A percentile compares a stretch with the other conserved stretches of the same genome.
phyloP scores from a whole-genome alignment of 2,113 vertebrate genomes.

The Lepus europaeus region DNA sequence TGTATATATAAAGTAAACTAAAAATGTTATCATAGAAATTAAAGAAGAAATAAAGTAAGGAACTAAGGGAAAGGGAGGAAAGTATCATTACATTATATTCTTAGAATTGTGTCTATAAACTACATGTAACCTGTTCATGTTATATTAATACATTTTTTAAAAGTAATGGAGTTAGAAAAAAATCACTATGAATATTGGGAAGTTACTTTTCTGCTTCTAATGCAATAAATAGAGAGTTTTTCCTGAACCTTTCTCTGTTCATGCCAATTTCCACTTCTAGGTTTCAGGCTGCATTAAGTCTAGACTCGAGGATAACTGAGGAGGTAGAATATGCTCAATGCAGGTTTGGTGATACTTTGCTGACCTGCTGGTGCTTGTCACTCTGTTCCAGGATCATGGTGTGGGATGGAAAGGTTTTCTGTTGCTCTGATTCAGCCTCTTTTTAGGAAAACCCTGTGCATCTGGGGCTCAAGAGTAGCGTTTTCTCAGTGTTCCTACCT shows the following conservation, averaged over 20 bases:
- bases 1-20: too few species aligned
- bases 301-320: not conserved
- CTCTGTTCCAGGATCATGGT: not conserved
- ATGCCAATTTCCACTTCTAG: not conserved
- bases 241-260: not conserved
- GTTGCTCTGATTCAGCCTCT: not conserved
- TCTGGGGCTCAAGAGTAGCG: not conserved
- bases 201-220: not conserved
- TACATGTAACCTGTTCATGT: too few species aligned
- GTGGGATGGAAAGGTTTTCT: not conserved
- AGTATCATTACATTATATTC: too few species aligned
- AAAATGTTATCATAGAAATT: too few species aligned
- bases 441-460: not conserved
- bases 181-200: not conserved
- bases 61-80: too few species aligned
- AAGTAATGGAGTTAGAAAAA: not conserved
- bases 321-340: not conserved
- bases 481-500: not conserved
- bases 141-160: too few species aligned
- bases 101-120: too few species aligned
- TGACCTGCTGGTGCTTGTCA: not conserved
- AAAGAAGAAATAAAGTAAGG: too few species aligned
- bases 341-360: not conserved
- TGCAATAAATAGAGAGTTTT: not conserved
- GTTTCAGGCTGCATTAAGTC: not conserved